Percentiles rank a stretch among this genome's conserved stretches.
These are phyloP conservation scores for Tetragnatha versicolor DNA, from an alignment of 1,140 invertebrate species.

Conservation along the genomic window DNA sequence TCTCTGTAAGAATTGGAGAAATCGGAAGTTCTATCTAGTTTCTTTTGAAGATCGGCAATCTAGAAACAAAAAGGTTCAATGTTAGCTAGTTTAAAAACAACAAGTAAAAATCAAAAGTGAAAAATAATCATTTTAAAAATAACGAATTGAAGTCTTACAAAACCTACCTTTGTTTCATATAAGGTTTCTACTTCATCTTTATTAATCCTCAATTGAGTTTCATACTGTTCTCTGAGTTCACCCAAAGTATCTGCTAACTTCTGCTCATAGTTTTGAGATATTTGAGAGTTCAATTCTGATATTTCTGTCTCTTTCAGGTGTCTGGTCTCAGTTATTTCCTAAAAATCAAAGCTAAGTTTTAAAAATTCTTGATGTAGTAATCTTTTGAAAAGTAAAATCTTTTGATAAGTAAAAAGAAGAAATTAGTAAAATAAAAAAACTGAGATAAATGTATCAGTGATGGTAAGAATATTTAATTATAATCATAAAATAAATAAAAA, in stretches of 20 bases:
- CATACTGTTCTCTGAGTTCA: slow-evolving; percentile 90
- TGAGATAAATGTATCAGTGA: too few species aligned
- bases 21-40: slow-evolving; percentile 64
- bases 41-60: slow-evolving; percentile 63
- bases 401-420: too few species aligned
- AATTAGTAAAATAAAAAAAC: too few species aligned
- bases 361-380: too few species aligned
- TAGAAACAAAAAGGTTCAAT: slow-evolving; percentile 43
- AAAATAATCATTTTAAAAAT: not conserved
- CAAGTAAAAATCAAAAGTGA: not conserved
- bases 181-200: slow-evolving; percentile 74
- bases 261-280: slow-evolving; percentile 91
- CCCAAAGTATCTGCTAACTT: slow-evolving; percentile 91
- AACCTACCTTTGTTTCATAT: slow-evolving; percentile 48
- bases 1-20: slow-evolving; percentile 74
- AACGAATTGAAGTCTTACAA: not conserved
- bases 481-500: too few species aligned
- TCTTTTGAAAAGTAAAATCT: too few species aligned
- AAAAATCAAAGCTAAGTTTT: too few species aligned
- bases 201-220: slow-evolving; percentile 84
- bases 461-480: too few species aligned
- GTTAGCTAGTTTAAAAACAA: too few species aligned
- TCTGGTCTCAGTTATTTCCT: slow-evolving; percentile 89
- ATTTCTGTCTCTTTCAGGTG: slow-evolving; percentile 77
- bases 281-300: slow-evolving; percentile 81